A percentile compares a stretch with the other conserved stretches of the same genome.
These are phyloP conservation scores for Ovibos moschatus DNA, from an alignment of 2,113 vertebrate species.

Conservation along the genomic window DNA sequence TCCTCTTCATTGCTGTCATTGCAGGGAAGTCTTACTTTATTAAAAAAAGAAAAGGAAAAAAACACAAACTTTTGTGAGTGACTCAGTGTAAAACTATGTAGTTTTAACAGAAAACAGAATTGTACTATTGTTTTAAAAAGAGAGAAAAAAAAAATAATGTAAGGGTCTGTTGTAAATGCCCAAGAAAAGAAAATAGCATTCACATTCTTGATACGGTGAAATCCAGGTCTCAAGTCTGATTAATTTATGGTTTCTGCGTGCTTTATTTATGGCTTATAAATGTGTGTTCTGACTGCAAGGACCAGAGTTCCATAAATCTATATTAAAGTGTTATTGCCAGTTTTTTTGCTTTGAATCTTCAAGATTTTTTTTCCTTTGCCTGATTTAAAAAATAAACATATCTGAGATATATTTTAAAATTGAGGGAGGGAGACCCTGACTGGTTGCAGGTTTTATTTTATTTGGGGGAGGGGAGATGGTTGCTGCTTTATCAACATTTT, in stretches of 20 bases:
- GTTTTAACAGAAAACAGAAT: conserved; percentile 86
- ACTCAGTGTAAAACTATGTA: conserved; percentile 81
- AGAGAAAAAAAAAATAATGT: background rate
- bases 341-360: conserved; percentile 82
- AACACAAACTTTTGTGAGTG: conserved; percentile 70
- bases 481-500: background rate
- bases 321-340: conserved; percentile 97
- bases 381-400: conserved; percentile 18
- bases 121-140: conserved; percentile 77
- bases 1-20: conserved; percentile 76
- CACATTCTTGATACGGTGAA: conserved; percentile 83
- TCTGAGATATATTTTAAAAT: background rate
- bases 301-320: conserved; percentile 90
- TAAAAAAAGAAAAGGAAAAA: background rate
- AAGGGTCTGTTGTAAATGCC: conserved; percentile 82
- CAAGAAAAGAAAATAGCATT: conserved; percentile 71
- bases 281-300: conserved; percentile 93
- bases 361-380: background rate
- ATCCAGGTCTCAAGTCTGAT: conserved; percentile 83
- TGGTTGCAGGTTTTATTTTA: background rate
- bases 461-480: background rate
- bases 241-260: conserved; percentile 95
- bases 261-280: conserved; percentile 99
- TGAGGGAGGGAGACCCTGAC: background rate
- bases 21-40: conserved; percentile 81